Evolutionary conservation across 2,888 invertebrate genomes (phyloP), one percentile per base, ranked within the genome.

Genomic region (Polydrusus cervinus): DNA sequence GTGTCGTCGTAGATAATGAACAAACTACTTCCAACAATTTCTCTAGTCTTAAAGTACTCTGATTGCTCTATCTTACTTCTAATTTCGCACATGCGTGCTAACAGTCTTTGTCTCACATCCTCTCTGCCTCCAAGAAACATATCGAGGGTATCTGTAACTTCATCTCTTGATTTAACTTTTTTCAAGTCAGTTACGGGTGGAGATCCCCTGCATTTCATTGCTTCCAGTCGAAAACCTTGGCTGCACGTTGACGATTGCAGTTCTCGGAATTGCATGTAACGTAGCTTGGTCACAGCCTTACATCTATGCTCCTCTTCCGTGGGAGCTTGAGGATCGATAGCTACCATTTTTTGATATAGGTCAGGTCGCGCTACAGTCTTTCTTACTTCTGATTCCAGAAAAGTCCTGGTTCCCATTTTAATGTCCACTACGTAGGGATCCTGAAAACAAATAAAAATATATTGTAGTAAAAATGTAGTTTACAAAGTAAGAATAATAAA

Each of bases 391-490:
- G 94, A 93, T 87, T 99, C 98, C 47, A 98, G 90, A 87, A 98
- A 99, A 18, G 98, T 99, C 83, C 98, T 91, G 1, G 95, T 95
- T 53, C 99, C 99, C 92, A 99, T 95, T 89, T 99, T 99, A 76
- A 99, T 94, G 87, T 99, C 99, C 93, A 99, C 98, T 0, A 99
- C 97, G 84, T 94, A 94, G 0, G 97, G 97, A 87, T 98, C 95
- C 83, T 90, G 88, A 30, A 82, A 83, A 16, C 71, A 78, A 80
- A 40, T 34, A 65, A 65, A 47, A 76, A 51, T 10, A 51, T 10
- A 71, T 51, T 6, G 55, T 70, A 61, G 65, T 45, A 16, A 6
- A 3, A 18, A 51, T 18, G 2, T 3, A 34, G 9, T 34, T 34
- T 8, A 34, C 34, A 25, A 3, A 5, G 25, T 25, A 25, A n/a